Base-by-base conservation (phyloP, 2,113 vertebrate species). In the Telmatochromis sp. region DNA sequence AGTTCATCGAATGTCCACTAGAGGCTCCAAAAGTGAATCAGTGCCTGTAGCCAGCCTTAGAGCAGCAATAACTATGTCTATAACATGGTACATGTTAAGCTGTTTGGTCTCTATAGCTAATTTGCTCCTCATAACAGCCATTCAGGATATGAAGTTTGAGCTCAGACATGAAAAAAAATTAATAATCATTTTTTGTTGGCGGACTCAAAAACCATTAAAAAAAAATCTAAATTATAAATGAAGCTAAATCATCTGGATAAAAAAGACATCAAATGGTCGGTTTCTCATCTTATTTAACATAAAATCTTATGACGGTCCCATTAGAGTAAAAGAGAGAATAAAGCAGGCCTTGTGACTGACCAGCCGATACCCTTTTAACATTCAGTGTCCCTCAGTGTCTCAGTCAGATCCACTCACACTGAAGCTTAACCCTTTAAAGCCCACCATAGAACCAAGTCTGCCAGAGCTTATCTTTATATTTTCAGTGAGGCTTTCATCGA, bases 11-110 rank as follows among this genome's bases (percentile, higher is more conserved):
- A 28, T 19, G 42, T 31, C 71, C 71, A 47, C 23, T 75, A 47
- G 42, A 28, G 71, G 26, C 15, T 31, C 26, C 71, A 50, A 50
- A 50, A n/a, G 26, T 33, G 73, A 51, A 1, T 31, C 15, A 31
- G 17, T 33, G 4, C 45, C 10, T 0, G 2, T 75, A 17, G 26
- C 9, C 6, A 31, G 17, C 23, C 33, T n/a, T 37, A n/a, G 17
- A 33, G 17, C 17, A 7, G 9, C 33, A 65, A 65, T 37, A 65
- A 15, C 28, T 33, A 40, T 40, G 7, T 21, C n/a, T 37, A 8
- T 12, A 78, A 28, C 60, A 65, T 65, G 19, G 33, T 37, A 37
- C 60, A 65, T 37, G 10, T 37, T 65, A 21, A 37, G 4, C 19
- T 37, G 19, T 65, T 65, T 65, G 19, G 1, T n/a, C 60, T 37